Evolutionary conservation across 2,888 invertebrate species (phyloP).

Genomic region (Drosophila buzzatii): DNA sequence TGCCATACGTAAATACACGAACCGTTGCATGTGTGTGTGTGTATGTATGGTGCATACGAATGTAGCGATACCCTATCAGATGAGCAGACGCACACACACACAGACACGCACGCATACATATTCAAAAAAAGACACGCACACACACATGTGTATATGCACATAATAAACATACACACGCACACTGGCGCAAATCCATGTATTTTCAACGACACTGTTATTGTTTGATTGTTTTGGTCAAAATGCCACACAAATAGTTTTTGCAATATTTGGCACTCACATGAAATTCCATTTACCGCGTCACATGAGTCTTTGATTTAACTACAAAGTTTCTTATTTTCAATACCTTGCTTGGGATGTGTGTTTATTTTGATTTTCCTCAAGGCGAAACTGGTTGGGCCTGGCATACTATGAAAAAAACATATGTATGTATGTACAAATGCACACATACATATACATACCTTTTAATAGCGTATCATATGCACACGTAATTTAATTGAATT

Average conservation of each 20-base stretch:
- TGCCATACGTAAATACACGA: neutral
- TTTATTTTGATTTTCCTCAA: constrained; percentile 47
- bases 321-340: constrained; percentile 8
- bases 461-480: constrained; percentile 21
- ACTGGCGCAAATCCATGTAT: constrained; percentile 17
- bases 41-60: constrained; percentile 8
- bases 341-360: constrained; percentile 9
- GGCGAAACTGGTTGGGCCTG: constrained; percentile 33
- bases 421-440: constrained; percentile 15
- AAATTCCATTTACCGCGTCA: constrained; percentile 20
- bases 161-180: constrained; percentile 35
- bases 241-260: constrained; percentile 19
- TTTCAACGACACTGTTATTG: constrained; percentile 38
- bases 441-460: constrained; percentile 45
- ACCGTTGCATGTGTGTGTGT: constrained; percentile 1
- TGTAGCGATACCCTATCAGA: constrained; percentile 32
- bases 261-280: constrained; percentile 28
- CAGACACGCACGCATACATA: neutral
- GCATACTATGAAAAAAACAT: constrained; percentile 33
- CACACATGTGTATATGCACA: neutral
- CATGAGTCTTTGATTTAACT: constrained; percentile 23
- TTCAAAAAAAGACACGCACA: neutral
- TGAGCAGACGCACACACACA: constrained; percentile 12
- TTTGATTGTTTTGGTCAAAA: constrained; percentile 47
- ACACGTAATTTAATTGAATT: constrained; percentile 24